Evolutionary conservation across 2,888 invertebrate genomes (phyloP).

Genomic region (Latheticus oryzae): DNA sequence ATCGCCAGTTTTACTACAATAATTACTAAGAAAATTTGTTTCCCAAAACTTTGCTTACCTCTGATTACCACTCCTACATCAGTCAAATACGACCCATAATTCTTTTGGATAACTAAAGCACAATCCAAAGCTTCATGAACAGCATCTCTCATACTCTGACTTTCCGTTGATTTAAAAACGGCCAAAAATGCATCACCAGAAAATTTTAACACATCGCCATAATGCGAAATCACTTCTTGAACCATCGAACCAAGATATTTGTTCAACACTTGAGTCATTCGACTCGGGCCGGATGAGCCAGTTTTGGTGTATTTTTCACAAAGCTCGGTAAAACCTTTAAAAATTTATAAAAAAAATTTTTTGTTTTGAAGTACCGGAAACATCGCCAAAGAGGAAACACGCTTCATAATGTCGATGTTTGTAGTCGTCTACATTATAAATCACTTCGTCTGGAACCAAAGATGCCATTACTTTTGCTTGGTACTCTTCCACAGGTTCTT

Average conservation of each 20-base stretch:
- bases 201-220: slow-evolving; percentile 77
- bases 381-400: slow-evolving; percentile 73
- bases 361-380: slow-evolving; percentile 63
- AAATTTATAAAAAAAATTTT: not conserved
- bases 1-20: slow-evolving; percentile 76
- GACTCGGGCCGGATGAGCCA: slow-evolving; percentile 76
- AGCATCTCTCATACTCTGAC: slow-evolving; percentile 70
- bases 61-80: slow-evolving; percentile 72
- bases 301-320: slow-evolving; percentile 75
- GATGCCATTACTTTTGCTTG: slow-evolving; percentile 71
- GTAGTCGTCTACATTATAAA: slow-evolving; percentile 70
- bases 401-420: slow-evolving; percentile 69
- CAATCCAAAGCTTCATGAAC: slow-evolving; percentile 75
- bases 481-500: slow-evolving; percentile 4
- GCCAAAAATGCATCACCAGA: slow-evolving; percentile 77
- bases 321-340: slow-evolving; percentile 72
- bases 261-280: slow-evolving; percentile 77
- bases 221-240: slow-evolving; percentile 74
- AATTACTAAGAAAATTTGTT: not conserved
- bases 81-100: slow-evolving; percentile 72
- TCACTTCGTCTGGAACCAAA: slow-evolving; percentile 75
- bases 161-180: slow-evolving; percentile 72
- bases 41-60: slow-evolving; percentile 63
- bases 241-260: slow-evolving; percentile 79
- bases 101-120: slow-evolving; percentile 75